Evolutionary conservation across 1,140 invertebrate genomes (phyloP).

Genomic region (Parapsyche elsis): DNA sequence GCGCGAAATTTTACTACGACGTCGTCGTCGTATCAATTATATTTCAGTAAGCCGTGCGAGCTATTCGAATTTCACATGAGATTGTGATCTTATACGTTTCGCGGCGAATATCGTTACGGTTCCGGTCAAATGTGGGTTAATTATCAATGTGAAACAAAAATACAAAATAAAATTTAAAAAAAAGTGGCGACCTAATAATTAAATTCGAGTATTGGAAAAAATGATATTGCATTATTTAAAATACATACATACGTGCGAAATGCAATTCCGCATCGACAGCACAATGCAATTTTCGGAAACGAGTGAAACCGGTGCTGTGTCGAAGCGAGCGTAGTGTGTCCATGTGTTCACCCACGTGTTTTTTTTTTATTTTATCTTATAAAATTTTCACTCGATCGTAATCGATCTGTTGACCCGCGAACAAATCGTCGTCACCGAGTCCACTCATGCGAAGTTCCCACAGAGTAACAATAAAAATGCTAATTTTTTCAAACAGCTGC

Average conservation of each 20-base stretch:
- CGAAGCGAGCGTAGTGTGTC: neutral
- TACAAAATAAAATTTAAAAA: no score
- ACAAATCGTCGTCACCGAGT: neutral
- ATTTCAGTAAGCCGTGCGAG: no score
- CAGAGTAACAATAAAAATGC: constrained; percentile 20
- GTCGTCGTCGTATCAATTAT: no score
- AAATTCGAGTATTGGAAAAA: no score
- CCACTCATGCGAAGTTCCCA: constrained; percentile 22
- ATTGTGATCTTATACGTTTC: neutral
- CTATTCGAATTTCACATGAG: neutral
- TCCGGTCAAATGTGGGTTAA: constrained; percentile 23
- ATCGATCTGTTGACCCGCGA: no score
- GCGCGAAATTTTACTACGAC: neutral
- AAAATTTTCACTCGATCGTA: no score
- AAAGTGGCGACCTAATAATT: neutral
- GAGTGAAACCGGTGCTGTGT: neutral
- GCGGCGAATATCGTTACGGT: neutral
- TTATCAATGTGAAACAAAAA: neutral
- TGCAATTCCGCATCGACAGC: neutral
- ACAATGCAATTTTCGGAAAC: neutral
- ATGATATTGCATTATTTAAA: neutral
- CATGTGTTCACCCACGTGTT: neutral
- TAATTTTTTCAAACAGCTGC: constrained; percentile 14
- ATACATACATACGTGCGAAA: neutral
- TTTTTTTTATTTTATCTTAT: no score